Evolutionary conservation across 2,797 vertebrate genomes (phyloP), one percentile per base, ranked within the genome.

Genomic region (Eutrigla gurnardus): DNA sequence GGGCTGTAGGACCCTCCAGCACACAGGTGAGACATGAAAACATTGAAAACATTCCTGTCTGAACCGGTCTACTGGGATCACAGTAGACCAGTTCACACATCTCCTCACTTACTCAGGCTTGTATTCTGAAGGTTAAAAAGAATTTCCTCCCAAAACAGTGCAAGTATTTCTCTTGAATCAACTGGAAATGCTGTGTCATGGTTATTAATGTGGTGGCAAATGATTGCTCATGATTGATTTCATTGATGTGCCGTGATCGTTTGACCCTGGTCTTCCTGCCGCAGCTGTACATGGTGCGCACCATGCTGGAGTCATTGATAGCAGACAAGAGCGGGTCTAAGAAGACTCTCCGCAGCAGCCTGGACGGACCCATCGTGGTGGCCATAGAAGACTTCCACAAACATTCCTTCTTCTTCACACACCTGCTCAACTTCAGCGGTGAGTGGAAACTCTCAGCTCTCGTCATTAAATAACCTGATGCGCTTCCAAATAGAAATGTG

Each of bases 351-450:
- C 94, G 98, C 67, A 99, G 98, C 94, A 97, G 98, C 82, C 92
- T 99, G 80, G 98, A 99, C 3, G 98, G 98, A 5, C 98, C 98
- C 0, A 99, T 99, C 5, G 97, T 99, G 52, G 93, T 96, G 43
- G 98, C 98, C 70, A 99, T 99, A 5, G 98, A 99, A 84, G 98
- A 99, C 82, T 99, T 99, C 93, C 98, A 99, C 91, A 99, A 99
- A 55, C 97, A 99, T 3, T 99, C 98, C 69, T 99, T 99, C 94
- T 99, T 99, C 92, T 99, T 98, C 88, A 99, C 97, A 2, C 98
- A 99, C 77, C 94, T 99, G 83, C 97, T 99, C 80, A 99, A 99
- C 91, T 99, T 99, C 92, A 99, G 98, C 0, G 98, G 98, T 99
- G 83, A 93, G 65, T 36, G 53, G 87, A 12, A n/a, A 46, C 50